phyloP scores from a whole-genome alignment of 2,113 vertebrate species.

The Sus scrofa region T2T-Sscrofa CM000815.6:135826001-135826500 shows the following conservation, averaged over 20 bases:
- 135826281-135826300: neutral
- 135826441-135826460: neutral
- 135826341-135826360: neutral
- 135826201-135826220: neutral
- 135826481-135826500: neutral
- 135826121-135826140: neutral
- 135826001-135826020: neutral
- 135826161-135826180: neutral
- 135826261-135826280: neutral
- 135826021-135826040: neutral
- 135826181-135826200: neutral
- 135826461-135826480: neutral
- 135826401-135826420: neutral
- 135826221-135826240: neutral
- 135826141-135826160: neutral
- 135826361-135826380: neutral
- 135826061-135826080: neutral
- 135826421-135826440: neutral
- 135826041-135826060: neutral
- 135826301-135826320: neutral
- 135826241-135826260: neutral
- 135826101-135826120: neutral
- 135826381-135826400: neutral
- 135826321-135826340: neutral
- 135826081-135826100: neutral